phyloP scores from a whole-genome alignment of 2,888 invertebrate genomes.

The Epsilonema sp. region DNA sequence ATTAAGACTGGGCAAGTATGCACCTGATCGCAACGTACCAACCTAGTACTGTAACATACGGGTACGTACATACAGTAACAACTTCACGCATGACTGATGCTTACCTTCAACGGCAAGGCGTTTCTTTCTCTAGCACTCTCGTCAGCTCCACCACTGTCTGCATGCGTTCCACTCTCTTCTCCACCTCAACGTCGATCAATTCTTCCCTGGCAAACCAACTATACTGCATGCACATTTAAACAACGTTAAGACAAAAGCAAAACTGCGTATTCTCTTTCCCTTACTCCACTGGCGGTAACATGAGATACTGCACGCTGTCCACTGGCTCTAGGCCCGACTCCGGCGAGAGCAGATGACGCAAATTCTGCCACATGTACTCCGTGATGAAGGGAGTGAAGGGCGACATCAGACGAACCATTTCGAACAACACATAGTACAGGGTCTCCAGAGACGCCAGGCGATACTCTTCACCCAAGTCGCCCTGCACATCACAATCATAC shows the following conservation, averaged over 20 bases:
- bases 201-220: background rate
- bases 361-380: conserved; percentile 76
- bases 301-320: conserved; percentile 68
- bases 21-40: background rate
- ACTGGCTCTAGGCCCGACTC: conserved; percentile 14
- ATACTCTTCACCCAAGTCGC: conserved; percentile 59
- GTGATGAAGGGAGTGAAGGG: conserved; percentile 91
- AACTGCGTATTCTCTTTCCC: background rate
- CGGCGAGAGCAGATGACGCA: conserved; percentile 44
- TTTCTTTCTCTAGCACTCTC: conserved; percentile 73
- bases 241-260: too few relatives aligned
- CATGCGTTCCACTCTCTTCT: conserved; percentile 39
- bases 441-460: conserved; percentile 65
- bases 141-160: conserved; percentile 85
- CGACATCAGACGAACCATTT: conserved; percentile 78
- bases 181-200: background rate
- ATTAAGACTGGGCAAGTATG: too few relatives aligned
- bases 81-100: conserved; percentile 4
- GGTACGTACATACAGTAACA: background rate
- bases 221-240: background rate
- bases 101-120: conserved; percentile 65
- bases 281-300: conserved; percentile 51
- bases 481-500: conserved; percentile 34
- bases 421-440: conserved; percentile 62
- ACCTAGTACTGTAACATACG: background rate